These are phyloP conservation scores for Onchidella celtica DNA, from an alignment of 2,888 invertebrate genomes.

Conservation along the genomic window DNA sequence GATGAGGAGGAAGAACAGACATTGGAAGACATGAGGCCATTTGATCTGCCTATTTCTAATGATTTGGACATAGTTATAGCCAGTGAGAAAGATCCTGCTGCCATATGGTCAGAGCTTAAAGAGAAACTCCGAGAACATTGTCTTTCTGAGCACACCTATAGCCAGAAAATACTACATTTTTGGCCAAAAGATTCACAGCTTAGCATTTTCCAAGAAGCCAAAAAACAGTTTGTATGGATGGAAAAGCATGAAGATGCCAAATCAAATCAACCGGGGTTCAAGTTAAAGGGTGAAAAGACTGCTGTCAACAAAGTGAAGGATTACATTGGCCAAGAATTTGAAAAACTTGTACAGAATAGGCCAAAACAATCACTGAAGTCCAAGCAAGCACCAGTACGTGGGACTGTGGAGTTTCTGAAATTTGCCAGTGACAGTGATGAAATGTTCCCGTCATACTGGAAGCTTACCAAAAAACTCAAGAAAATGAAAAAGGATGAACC, in stretches of 20 bases:
- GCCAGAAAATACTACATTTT: not conserved
- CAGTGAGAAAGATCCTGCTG: not conserved
- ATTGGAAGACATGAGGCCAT: not conserved
- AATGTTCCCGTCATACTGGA: slow-evolving; percentile 55
- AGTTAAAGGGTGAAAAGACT: slow-evolving; percentile 45
- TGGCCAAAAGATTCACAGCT: slow-evolving; percentile 5
- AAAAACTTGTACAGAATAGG: not conserved
- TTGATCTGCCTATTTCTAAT: not conserved
- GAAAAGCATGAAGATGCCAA: not conserved
- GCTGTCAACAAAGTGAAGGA: slow-evolving; percentile 10
- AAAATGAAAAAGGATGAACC: not conserved
- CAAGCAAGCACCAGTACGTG: slow-evolving; percentile 34
- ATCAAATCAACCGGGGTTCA: slow-evolving; percentile 12
- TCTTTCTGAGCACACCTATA: slow-evolving; percentile 2
- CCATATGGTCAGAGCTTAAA: slow-evolving; percentile 11
- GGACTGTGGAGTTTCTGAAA: slow-evolving; percentile 52
- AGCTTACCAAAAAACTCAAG: slow-evolving; percentile 19
- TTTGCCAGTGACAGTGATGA: slow-evolving; percentile 48
- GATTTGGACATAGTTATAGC: slow-evolving; percentile 13
- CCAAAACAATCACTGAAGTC: slow-evolving; percentile 27
- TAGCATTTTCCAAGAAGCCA: slow-evolving; percentile 17
- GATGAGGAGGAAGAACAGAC: no score
- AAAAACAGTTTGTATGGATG: slow-evolving; percentile 15
- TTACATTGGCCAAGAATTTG: slow-evolving; percentile 9
- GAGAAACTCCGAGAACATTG: not conserved